Evolutionary conservation across 2,888 invertebrate genomes (phyloP), one percentile per base, ranked within the genome.

Genomic region (Cloeon dipterum): DNA sequence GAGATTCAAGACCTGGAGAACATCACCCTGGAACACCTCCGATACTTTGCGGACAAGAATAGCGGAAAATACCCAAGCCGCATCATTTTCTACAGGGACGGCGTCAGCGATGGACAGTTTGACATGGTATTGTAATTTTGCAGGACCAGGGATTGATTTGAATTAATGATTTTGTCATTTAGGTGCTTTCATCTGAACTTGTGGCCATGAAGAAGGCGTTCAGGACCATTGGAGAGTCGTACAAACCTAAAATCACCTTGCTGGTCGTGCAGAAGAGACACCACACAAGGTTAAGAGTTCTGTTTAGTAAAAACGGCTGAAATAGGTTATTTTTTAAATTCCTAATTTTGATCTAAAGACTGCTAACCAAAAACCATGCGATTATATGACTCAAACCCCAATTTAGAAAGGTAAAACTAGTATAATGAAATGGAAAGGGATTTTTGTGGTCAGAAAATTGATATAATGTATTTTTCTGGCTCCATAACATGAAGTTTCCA

Each of bases 181-280:
- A 70, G 63, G 77, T 83, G 1, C 61, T 72, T 55, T 55, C 63
- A 34, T 54, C 57, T 2, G 83, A 83, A 52, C 48, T 79, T n/a
- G 48, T 48, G 2, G 75, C 74, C 1, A 71, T 85, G 10, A 62
- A 74, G 49, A 57, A 58, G 29, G 93, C 91, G 1, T 83, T 82
- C 46, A 57, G 51, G 45, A 55, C 51, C 45, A 46, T 72, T 23
- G 54, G 59, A 35, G 43, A 55, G 2, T 55, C 53, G 1, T 74
- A 69, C 46, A 68, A 72, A 47, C 86, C 93, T 0, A 67, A 71
- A 35, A 70, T 96, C 18, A 77, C 91, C 20, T 93, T 91, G 55
- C 59, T 94, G 29, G 79, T 94, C 7, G 94, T 96, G 1, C 93
- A 96, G 54, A 96, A 98, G 56, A 66, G 96, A 1, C 96, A 96